A percentile compares a stretch with the other conserved stretches of the same genome.
Conservation (phyloP, 2,797 vertebrate species). For the Falco rusticolus region DNA sequence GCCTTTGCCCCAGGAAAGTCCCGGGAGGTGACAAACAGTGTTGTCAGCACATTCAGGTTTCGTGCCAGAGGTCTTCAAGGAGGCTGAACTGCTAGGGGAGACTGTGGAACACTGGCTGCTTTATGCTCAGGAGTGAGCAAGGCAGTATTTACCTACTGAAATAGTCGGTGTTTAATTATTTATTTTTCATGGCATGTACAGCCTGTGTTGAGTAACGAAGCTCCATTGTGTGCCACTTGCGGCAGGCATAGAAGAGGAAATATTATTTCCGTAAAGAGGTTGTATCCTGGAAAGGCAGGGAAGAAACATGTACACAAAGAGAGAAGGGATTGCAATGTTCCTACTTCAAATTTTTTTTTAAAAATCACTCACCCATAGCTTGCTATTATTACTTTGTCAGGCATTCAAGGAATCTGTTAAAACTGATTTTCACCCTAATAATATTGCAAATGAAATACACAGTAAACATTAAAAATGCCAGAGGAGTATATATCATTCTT, state of each 20-base stretch:
- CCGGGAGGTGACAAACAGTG: rapidly evolving
- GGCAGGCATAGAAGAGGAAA: neutral
- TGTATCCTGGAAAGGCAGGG: neutral
- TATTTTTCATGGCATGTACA: neutral
- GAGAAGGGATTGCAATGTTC: neutral
- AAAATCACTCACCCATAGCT: neutral
- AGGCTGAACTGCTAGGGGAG: neutral
- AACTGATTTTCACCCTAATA: neutral
- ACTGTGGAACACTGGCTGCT: neutral
- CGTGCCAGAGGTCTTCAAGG: neutral
- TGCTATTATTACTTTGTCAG: neutral
- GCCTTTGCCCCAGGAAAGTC: neutral
- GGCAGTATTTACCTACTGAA: neutral
- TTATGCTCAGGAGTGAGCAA: neutral
- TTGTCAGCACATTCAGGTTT: rapidly evolving
- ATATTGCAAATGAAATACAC: neutral
- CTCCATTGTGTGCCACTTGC: neutral
- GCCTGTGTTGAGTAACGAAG: neutral
- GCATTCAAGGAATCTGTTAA: neutral
- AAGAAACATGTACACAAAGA: neutral
- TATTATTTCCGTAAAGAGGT: neutral
- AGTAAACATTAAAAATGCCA: neutral
- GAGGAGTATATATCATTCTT: neutral
- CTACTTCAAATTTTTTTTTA: neutral
- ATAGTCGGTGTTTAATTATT: neutral